Conservation (phyloP, 2,888 invertebrate genomes). For the Metalampra italica region DNA sequence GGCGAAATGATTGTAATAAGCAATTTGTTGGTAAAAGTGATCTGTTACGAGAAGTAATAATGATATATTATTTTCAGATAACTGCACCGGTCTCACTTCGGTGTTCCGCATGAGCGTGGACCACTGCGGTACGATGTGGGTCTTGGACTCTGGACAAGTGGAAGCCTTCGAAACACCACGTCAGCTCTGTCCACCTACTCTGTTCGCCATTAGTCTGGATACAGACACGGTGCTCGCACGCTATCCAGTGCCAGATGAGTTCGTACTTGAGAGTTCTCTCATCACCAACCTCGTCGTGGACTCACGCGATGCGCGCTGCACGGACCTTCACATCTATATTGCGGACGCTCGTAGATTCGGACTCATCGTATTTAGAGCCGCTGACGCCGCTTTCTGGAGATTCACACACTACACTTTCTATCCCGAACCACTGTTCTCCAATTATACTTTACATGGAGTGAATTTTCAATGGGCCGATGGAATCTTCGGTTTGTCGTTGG, state of each 20-base stretch:
- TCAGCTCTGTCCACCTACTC: slow-evolving; percentile 85
- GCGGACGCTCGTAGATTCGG: slow-evolving; percentile 84
- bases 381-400: slow-evolving; percentile 79
- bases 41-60: not conserved
- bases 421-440: slow-evolving; percentile 85
- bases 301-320: slow-evolving; percentile 79
- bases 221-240: slow-evolving; percentile 81
- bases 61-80: slow-evolving; percentile 42
- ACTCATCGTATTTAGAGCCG: slow-evolving; percentile 79
- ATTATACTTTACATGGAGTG: slow-evolving; percentile 85
- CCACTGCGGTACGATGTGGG: slow-evolving; percentile 87
- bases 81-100: slow-evolving; percentile 82
- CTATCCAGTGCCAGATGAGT: slow-evolving; percentile 82
- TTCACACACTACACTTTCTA: slow-evolving; percentile 85
- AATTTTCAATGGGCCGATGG: slow-evolving; percentile 91
- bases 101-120: slow-evolving; percentile 89
- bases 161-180: slow-evolving; percentile 81
- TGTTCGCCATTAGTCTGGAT: slow-evolving; percentile 84
- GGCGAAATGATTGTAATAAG: too few species aligned
- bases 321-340: slow-evolving; percentile 82
- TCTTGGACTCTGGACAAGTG: slow-evolving; percentile 87
- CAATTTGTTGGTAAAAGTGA: too few species aligned
- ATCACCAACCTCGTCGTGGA: slow-evolving; percentile 84
- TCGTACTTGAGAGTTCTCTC: slow-evolving; percentile 82
- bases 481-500: slow-evolving; percentile 85